Evolutionary conservation across 2,797 vertebrate genomes (phyloP).

Genomic region (Eremophila alpestris): DNA sequence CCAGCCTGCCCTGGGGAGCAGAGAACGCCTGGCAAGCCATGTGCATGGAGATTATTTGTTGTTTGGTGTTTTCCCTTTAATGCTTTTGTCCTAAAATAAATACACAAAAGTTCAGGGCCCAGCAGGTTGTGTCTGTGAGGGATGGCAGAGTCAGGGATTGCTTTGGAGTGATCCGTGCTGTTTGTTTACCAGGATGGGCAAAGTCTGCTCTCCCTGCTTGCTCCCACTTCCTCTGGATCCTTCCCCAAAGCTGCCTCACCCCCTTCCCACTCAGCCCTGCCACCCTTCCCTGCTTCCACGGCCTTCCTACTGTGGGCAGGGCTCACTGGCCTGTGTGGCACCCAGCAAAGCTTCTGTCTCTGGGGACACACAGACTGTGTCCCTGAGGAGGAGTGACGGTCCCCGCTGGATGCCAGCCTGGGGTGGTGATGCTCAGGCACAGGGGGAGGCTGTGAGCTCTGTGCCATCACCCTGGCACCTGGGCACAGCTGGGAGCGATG

Average conservation of each 20-base stretch:
- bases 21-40: background rate
- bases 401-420: background rate
- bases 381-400: background rate
- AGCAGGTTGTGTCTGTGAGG: constrained; percentile 4
- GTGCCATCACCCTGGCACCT: background rate
- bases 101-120: constrained; percentile 38
- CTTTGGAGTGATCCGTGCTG: background rate
- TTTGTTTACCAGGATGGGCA: constrained; percentile 44
- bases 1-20: background rate
- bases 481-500: background rate
- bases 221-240: background rate
- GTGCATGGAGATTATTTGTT: constrained; percentile 12
- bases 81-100: constrained; percentile 48
- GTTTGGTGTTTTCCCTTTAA: constrained; percentile 38
- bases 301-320: background rate
- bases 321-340: accelerated
- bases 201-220: background rate
- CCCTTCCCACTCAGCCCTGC: background rate
- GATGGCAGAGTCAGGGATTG: constrained; percentile 1
- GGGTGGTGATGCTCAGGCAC: background rate
- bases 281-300: background rate
- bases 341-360: background rate
- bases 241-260: background rate
- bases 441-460: background rate
- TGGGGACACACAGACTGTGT: background rate